phyloP scores from a whole-genome alignment of 2,888 invertebrate genomes.

The Machimus atricapillus region DNA sequence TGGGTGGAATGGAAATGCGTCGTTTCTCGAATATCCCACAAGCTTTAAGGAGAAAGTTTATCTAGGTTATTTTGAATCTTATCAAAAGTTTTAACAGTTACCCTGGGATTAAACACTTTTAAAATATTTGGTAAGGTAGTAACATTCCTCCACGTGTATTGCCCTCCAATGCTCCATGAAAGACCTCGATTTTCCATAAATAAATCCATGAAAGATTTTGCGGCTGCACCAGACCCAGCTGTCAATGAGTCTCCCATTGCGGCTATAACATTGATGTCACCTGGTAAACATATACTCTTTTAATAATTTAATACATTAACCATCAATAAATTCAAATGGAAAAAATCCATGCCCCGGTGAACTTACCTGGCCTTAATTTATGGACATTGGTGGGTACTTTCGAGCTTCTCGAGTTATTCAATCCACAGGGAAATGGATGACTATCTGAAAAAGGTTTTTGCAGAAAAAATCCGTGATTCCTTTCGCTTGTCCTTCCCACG shows the following conservation, averaged over 20 bases:
- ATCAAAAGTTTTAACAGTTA: constrained; percentile 18
- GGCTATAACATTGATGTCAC: constrained; percentile 66
- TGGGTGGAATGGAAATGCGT: constrained; percentile 57
- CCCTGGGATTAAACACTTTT: constrained; percentile 67
- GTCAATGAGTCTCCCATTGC: constrained; percentile 67
- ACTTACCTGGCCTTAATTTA: constrained; percentile 59
- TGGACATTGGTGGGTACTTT: constrained; percentile 63
- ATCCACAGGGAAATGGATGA: constrained; percentile 54
- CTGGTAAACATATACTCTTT: constrained; percentile 47
- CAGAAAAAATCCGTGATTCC: constrained; percentile 46
- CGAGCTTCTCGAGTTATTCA: constrained; percentile 50
- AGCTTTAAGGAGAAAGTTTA: constrained; percentile 25
- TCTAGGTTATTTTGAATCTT: background rate
- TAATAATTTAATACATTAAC: background rate
- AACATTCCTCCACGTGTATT: constrained; percentile 62
- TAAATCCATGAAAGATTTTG: constrained; percentile 60
- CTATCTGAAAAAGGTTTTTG: constrained; percentile 49
- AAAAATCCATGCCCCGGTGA: background rate
- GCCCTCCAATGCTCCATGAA: constrained; percentile 61
- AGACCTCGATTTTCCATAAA: constrained; percentile 60
- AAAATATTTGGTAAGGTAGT: constrained; percentile 65
- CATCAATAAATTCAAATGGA: background rate
- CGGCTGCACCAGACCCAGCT: constrained; percentile 63
- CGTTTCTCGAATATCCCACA: constrained; percentile 65
- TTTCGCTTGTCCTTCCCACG: constrained; percentile 48